A percentile compares a stretch with the other conserved stretches of the same genome.
These are phyloP conservation scores for Cephalopholis sonnerati DNA, from an alignment of 2,113 vertebrate species.

Conservation along the genomic window DNA sequence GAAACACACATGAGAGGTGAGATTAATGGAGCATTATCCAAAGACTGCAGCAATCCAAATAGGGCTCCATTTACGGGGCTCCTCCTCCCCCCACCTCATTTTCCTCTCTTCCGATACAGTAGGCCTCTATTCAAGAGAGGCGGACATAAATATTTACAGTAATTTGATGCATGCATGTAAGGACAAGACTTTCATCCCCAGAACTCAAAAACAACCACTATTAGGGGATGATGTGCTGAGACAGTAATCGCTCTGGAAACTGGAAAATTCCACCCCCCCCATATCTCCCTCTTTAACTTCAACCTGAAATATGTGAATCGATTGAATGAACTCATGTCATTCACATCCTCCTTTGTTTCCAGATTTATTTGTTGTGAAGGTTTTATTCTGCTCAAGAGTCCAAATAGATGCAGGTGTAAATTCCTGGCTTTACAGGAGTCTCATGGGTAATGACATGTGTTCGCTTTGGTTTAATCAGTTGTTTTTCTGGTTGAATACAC, in stretches of 20 bases:
- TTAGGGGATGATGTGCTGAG: conserved; percentile 11
- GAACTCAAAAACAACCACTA: conserved; percentile 30
- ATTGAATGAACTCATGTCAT: not conserved
- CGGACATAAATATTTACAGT: conserved; percentile 75
- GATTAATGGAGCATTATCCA: conserved; percentile 72
- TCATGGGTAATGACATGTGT: conserved; percentile 42
- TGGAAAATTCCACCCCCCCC: not conserved
- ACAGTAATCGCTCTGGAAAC: conserved; percentile 8
- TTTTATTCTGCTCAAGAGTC: conserved; percentile 25
- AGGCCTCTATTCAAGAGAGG: conserved; percentile 50
- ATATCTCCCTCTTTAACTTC: not conserved
- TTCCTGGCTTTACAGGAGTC: conserved; percentile 24
- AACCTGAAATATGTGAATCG: not conserved
- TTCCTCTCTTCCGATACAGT: conserved; percentile 52
- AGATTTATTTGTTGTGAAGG: not conserved
- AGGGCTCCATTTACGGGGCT: conserved; percentile 27
- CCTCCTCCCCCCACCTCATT: conserved; percentile 21
- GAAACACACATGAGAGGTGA: conserved; percentile 70
- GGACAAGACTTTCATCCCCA: conserved; percentile 38
- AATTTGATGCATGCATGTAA: conserved; percentile 66
- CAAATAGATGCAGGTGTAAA: conserved; percentile 49
- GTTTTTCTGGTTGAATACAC: conserved; percentile 65
- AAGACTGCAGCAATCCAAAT: conserved; percentile 58
- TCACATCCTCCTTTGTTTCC: not conserved
- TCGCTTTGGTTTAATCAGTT: conserved; percentile 52